phyloP scores from a whole-genome alignment of 2,113 vertebrate genomes.

The Chionomys nivalis region DNA sequence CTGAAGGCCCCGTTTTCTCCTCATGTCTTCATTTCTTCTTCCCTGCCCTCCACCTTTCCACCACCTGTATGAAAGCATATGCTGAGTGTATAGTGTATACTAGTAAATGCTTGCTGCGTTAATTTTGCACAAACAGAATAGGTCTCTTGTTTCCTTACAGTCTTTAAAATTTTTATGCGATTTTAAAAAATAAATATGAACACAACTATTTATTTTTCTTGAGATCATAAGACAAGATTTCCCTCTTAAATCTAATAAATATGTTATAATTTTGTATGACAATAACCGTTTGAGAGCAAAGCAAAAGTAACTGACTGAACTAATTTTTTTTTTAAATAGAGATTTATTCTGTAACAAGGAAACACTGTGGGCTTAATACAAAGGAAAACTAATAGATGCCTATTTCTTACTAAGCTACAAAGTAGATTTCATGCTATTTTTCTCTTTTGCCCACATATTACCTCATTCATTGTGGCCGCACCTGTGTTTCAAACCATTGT shows the following conservation, averaged over 20 bases:
- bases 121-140: background rate
- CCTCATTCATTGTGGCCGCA: background rate
- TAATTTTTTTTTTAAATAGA: background rate
- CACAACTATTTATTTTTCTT: background rate
- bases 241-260: background rate
- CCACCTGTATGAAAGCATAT: too few relatives aligned
- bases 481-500: background rate
- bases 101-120: background rate
- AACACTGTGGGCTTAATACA: background rate
- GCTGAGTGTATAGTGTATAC: background rate
- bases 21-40: background rate
- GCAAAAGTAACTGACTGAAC: background rate
- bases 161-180: background rate
- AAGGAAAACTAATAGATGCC: background rate
- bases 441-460: background rate
- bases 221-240: background rate
- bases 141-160: background rate
- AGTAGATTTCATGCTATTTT: background rate
- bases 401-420: background rate
- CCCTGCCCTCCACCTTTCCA: background rate
- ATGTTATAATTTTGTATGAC: background rate
- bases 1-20: background rate
- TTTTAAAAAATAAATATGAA: background rate
- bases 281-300: background rate
- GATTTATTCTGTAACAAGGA: background rate